Evolutionary conservation across 2,888 invertebrate species (phyloP), one percentile per base, ranked within the genome.

Genomic region (Tillus elongatus): DNA sequence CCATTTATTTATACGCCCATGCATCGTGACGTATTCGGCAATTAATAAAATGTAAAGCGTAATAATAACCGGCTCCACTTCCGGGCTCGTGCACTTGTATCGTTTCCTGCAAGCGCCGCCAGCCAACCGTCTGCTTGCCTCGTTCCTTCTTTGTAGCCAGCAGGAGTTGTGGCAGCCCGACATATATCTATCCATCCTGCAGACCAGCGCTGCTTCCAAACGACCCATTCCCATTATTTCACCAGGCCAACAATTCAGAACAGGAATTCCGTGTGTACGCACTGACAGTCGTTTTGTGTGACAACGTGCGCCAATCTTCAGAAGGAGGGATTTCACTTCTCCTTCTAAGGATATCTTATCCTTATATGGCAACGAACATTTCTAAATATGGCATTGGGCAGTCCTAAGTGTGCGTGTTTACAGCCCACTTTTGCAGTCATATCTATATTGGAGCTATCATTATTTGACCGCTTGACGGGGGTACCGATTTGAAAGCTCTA

Each of bases 351-450:
- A 72, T 74, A 75, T 74, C 74, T 77, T 74, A 75, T 72, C 83
- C 82, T 75, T 82, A 82, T 82, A 82, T 77, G 82, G 82, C 72
- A 79, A 72, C 76, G 75, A 72, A 71, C 73, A 75, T 71, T 75
- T 78, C 82, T 82, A 82, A 82, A 82, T 82, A 82, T 78, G 82
- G 82, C 74, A 73, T 73, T 75, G 75, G 78, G 76, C 79, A 73
- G 76, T 74, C 74, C 73, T 67, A 68, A 53, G 51, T 57, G 61
- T 56, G 61, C 56, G 53, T 64, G 63, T 64, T 59, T 58, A 58
- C 63, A 55, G 63, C 64, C 63, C 62, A 67, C 66, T 54, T 54
- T 19, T n/a, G n/a, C n/a, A n/a, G n/a, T n/a, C n/a, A n/a, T n/a
- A n/a, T n/a, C n/a, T n/a, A n/a, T n/a, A n/a, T n/a, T n/a, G n/a